phyloP scores from a whole-genome alignment of 53 echinoderm and acorn worm species.

The Stichopus horrens region DNA sequence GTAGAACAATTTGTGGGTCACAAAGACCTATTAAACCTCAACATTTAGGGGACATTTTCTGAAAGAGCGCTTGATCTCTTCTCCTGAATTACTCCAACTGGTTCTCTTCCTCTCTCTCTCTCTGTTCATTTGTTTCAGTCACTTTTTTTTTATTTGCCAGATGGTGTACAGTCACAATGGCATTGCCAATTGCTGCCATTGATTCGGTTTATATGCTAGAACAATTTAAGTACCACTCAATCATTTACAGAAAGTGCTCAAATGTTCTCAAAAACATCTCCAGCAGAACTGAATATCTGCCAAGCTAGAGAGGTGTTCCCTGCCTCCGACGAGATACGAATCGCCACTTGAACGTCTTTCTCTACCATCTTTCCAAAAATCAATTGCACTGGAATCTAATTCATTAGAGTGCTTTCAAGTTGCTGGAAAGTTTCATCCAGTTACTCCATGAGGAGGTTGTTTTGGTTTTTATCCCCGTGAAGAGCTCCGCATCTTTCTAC shows the following conservation, averaged over 20 bases:
- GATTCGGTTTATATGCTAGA: not conserved
- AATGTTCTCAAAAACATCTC: not conserved
- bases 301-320: not conserved
- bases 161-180: not conserved
- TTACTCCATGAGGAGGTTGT: not conserved
- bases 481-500: not conserved
- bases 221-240: not conserved
- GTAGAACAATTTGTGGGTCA: too few species aligned
- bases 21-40: too few species aligned
- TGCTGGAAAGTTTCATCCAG: conserved; percentile 1
- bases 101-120: too few species aligned
- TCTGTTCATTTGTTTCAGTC: too few species aligned
- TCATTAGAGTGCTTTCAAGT: conserved; percentile 32
- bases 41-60: too few species aligned
- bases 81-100: too few species aligned
- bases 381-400: conserved; percentile 17
- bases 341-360: not conserved
- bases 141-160: too few species aligned
- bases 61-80: too few species aligned
- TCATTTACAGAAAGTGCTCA: not conserved
- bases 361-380: not conserved
- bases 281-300: not conserved
- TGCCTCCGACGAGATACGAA: not conserved
- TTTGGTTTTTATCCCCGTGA: not conserved
- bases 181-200: not conserved